These are phyloP conservation scores for Hippocampus zosterae DNA, from an alignment of 2,113 vertebrate species.

Conservation along the genomic window DNA sequence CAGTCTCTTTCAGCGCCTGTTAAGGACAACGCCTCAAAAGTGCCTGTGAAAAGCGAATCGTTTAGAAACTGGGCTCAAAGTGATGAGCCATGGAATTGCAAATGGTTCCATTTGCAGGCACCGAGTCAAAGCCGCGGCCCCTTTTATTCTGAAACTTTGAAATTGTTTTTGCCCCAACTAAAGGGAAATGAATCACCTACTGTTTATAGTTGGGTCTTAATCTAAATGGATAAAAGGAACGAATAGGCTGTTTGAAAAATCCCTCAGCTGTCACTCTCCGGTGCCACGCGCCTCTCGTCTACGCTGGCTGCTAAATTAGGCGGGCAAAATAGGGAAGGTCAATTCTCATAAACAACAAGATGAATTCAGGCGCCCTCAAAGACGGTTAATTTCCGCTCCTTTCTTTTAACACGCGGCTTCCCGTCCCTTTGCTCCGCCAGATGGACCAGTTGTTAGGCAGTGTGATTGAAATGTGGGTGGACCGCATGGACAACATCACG, in stretches of 20 bases:
- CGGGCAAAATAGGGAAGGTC: constrained; percentile 10
- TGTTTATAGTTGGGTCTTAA: constrained; percentile 14
- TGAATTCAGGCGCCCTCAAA: not conserved
- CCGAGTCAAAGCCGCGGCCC: constrained; percentile 2
- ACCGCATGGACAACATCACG: constrained; percentile 98
- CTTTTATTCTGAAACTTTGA: constrained; percentile 7
- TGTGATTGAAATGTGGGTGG: constrained; percentile 98
- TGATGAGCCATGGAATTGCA: constrained; percentile 48
- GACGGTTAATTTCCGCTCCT: not conserved
- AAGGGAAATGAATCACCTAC: constrained; percentile 4
- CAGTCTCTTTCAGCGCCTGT: constrained; percentile 12
- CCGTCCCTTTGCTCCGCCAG: constrained; percentile 55
- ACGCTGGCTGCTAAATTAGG: constrained; percentile 8
- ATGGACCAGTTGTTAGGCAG: constrained; percentile 85
- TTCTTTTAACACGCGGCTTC: not conserved
- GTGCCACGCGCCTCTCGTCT: not conserved
- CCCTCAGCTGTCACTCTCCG: not conserved
- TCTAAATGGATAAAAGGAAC: constrained; percentile 21
- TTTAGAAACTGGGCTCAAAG: constrained; percentile 28
- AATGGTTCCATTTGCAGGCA: constrained; percentile 23
- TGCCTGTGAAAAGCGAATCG: constrained; percentile 37
- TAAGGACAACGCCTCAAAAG: constrained; percentile 26
- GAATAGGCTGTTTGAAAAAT: constrained; percentile 7
- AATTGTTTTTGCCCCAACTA: not conserved
- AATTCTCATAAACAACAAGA: constrained; percentile 13